These are phyloP conservation scores for Ecliptopera silaceata DNA, from an alignment of 2,888 invertebrate genomes.

Conservation along the genomic window DNA sequence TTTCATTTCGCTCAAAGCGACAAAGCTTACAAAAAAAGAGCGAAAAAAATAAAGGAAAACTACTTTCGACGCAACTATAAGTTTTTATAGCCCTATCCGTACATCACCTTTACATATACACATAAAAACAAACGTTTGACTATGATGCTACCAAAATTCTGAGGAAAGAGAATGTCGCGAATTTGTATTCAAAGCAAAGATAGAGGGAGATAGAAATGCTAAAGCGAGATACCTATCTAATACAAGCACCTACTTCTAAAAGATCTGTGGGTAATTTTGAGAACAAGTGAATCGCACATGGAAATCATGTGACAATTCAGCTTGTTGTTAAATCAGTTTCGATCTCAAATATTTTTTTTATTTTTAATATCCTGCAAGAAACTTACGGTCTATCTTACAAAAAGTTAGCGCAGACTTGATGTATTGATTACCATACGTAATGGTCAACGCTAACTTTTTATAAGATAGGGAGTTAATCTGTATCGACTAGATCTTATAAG, in stretches of 20 bases:
- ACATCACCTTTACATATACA: slow-evolving; percentile 21
- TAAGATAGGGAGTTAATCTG: too few species aligned
- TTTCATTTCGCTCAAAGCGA: slow-evolving; percentile 9
- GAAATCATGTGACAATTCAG: neutral
- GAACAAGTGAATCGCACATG: neutral
- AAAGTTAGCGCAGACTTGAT: too few species aligned
- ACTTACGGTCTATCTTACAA: too few species aligned
- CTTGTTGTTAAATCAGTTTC: neutral
- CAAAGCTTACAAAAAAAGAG: slow-evolving; percentile 19
- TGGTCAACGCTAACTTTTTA: too few species aligned
- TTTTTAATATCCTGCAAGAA: too few species aligned
- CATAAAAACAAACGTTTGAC: slow-evolving; percentile 22
- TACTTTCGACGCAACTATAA: slow-evolving; percentile 21
- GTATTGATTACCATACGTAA: too few species aligned
- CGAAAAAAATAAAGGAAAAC: slow-evolving; percentile 18
- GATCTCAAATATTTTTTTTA: too few species aligned
- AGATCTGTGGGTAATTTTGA: slow-evolving; percentile 8
- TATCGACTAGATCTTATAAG: too few species aligned
- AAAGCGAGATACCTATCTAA: neutral
- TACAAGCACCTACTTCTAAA: slow-evolving; percentile 4
- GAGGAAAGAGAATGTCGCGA: slow-evolving; percentile 3
- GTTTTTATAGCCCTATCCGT: slow-evolving; percentile 27
- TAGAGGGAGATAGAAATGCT: neutral
- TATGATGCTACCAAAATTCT: neutral
- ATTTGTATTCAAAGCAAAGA: slow-evolving; percentile 6